A percentile compares a stretch with the other conserved stretches of the same genome.
These are phyloP conservation scores for Oncorhynchus gorbuscha DNA, from an alignment of 2,113 vertebrate species.

Conservation along the genomic window DNA sequence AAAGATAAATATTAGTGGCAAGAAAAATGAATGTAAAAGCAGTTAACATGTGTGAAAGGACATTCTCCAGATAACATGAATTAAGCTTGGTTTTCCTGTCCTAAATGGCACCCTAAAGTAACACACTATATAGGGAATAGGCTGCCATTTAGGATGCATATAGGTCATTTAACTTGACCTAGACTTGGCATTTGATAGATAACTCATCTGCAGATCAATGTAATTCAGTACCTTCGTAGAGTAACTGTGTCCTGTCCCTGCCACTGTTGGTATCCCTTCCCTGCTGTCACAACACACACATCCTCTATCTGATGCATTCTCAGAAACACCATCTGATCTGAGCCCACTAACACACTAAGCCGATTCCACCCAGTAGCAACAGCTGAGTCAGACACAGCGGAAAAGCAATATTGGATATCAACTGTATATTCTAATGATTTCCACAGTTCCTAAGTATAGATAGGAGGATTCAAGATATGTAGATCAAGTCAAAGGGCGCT, in stretches of 20 bases:
- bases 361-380: not conserved
- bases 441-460: not conserved
- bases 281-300: not conserved
- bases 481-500: too few species aligned
- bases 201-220: not conserved
- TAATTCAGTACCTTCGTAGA: not conserved
- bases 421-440: not conserved
- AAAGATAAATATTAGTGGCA: too few species aligned
- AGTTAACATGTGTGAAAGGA: too few species aligned
- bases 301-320: slow-evolving; percentile 13
- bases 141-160: too few species aligned
- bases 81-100: not conserved
- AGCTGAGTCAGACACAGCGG: slow-evolving; percentile 10
- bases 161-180: too few species aligned
- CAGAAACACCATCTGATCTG: not conserved
- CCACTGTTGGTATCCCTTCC: not conserved
- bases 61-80: not conserved
- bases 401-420: slow-evolving; percentile 9
- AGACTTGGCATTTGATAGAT: too few species aligned
- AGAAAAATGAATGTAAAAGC: not conserved
- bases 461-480: too few species aligned
- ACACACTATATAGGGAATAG: too few species aligned
- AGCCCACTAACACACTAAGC: not conserved
- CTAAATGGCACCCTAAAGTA: too few species aligned
- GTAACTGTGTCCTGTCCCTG: slow-evolving; percentile 6